Evolutionary conservation across 2,113 vertebrate genomes (phyloP).

Genomic region (Cyanocitta stelleri): DNA sequence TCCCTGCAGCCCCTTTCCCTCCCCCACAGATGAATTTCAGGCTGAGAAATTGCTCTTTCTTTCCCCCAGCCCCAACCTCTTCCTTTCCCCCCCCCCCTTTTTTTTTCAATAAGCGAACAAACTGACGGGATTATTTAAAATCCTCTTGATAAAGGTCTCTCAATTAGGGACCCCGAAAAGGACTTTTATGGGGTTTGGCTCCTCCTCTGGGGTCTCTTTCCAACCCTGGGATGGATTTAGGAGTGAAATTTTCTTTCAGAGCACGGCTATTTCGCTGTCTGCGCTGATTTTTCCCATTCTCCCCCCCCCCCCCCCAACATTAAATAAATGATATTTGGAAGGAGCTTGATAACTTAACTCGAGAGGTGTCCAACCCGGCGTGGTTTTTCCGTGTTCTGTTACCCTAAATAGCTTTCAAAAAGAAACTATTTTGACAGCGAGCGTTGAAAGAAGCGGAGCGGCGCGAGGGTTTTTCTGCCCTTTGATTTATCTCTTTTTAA

Average conservation of each 20-base stretch:
- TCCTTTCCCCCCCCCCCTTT: no score
- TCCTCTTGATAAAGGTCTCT: background rate
- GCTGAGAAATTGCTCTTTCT: background rate
- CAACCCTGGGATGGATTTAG: background rate
- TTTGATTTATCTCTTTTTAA: slow-evolving; percentile 61
- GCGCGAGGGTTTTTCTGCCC: background rate
- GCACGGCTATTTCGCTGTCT: background rate
- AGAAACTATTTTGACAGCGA: slow-evolving; percentile 58
- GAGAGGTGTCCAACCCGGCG: background rate
- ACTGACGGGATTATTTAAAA: background rate
- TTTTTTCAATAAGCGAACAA: background rate
- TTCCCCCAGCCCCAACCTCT: background rate
- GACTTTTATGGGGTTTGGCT: background rate
- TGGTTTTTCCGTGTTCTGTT: slow-evolving; percentile 30
- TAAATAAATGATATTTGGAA: slow-evolving; percentile 31
- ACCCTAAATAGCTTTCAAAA: slow-evolving; percentile 26
- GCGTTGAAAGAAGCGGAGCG: slow-evolving; percentile 41
- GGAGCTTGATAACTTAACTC: slow-evolving; percentile 7
- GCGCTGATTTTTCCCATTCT: background rate
- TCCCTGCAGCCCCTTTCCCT: background rate
- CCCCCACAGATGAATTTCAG: slow-evolving; percentile 19
- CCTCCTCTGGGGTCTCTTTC: background rate
- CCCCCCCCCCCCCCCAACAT: background rate
- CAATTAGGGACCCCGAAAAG: background rate
- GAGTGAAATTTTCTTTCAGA: background rate